A percentile compares a stretch with the other conserved stretches of the same genome.
phyloP scores from a whole-genome alignment of 1,140 invertebrate genomes.

The Cotesia chilonis region DNA sequence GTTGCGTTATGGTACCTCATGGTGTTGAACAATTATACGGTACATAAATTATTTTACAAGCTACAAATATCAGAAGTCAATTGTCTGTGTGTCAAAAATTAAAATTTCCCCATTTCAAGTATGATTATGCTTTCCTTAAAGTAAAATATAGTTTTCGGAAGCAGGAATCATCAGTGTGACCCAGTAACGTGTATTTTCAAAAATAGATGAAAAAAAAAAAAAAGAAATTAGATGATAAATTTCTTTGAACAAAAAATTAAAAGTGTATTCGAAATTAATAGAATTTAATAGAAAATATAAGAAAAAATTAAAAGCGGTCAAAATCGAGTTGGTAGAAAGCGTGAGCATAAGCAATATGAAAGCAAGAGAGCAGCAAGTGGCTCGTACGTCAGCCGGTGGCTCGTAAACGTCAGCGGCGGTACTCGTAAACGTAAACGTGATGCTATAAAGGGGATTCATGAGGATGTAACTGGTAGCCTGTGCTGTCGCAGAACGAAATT shows the following conservation, averaged over 20 bases:
- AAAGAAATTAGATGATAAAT: background rate
- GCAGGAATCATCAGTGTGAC: no score
- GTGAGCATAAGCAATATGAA: slow-evolving; percentile 56
- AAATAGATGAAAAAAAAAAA: no score
- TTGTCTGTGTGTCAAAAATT: background rate
- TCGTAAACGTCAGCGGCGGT: slow-evolving; percentile 67
- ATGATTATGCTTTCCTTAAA: no score
- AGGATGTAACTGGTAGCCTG: slow-evolving; percentile 57
- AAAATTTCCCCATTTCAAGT: no score
- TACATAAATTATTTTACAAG: slow-evolving; percentile 60
- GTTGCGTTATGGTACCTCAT: slow-evolving; percentile 47
- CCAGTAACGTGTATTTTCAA: no score
- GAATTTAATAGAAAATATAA: slow-evolving; percentile 51
- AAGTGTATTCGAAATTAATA: slow-evolving; percentile 12
- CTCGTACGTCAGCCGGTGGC: slow-evolving; percentile 68
- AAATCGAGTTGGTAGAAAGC: slow-evolving; percentile 42
- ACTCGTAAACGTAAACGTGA: slow-evolving; percentile 68
- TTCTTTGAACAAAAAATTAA: background rate
- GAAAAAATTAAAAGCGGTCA: slow-evolving; percentile 43
- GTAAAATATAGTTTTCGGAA: no score
- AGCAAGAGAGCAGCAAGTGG: slow-evolving; percentile 65
- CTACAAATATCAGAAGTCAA: slow-evolving; percentile 24
- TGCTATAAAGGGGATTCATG: slow-evolving; percentile 65
- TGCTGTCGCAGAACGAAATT: slow-evolving; percentile 58
- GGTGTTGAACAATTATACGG: slow-evolving; percentile 40